These are phyloP conservation scores for Limosa lapponica DNA, from an alignment of 2,797 vertebrate species.

Conservation along the genomic window DNA sequence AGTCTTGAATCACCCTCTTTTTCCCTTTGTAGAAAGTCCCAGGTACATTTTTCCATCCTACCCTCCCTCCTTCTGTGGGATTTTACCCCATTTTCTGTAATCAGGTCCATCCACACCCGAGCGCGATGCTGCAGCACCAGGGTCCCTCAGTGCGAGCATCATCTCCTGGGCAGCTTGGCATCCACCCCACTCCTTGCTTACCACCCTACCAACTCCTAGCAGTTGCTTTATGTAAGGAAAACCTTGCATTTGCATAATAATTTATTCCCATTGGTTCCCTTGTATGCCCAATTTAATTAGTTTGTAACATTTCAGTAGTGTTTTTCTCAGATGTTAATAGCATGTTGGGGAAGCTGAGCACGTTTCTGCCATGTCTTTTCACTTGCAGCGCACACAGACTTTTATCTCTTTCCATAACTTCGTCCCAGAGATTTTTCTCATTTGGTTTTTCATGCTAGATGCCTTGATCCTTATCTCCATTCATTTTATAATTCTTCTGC, in stretches of 20 bases:
- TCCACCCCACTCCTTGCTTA: not conserved
- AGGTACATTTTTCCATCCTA: not conserved
- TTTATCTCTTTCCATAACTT: constrained; percentile 35
- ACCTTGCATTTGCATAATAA: constrained; percentile 5
- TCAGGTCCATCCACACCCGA: not conserved
- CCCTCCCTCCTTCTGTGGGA: not conserved
- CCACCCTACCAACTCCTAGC: not conserved
- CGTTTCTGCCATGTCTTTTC: constrained; percentile 7
- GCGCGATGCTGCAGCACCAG: not conserved
- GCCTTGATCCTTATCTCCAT: not conserved
- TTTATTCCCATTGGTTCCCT: constrained; percentile 33
- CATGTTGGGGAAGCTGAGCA: constrained; percentile 16
- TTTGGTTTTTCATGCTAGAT: not conserved
- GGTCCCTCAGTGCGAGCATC: not conserved
- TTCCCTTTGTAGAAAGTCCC: not conserved
- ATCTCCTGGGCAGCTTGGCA: not conserved
- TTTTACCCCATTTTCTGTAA: constrained; percentile 49
- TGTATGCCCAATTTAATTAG: constrained; percentile 37
- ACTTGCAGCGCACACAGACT: not conserved
- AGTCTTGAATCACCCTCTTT: not conserved
- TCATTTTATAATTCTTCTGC: not conserved
- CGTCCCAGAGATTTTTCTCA: not conserved
- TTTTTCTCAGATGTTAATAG: constrained; percentile 30
- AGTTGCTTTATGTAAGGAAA: not conserved
- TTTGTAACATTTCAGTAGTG: constrained; percentile 10